Percentiles rank a stretch among this genome's conserved stretches.
phyloP scores from a whole-genome alignment of 2,888 invertebrate genomes.

The Orthosia cruda region DNA sequence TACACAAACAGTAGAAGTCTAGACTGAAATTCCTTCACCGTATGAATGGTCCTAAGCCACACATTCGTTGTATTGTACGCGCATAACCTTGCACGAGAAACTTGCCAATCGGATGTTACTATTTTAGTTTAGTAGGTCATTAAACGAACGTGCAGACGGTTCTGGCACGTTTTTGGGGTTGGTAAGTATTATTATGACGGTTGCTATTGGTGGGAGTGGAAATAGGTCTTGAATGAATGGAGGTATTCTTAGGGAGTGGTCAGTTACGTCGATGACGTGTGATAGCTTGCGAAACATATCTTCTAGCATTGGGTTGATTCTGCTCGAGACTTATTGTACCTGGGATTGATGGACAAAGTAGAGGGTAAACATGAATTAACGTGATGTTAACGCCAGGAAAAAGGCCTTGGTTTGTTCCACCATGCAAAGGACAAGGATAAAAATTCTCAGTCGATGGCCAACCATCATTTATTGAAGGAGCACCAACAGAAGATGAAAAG shows the following conservation, averaged over 20 bases:
- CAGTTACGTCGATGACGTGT: constrained; percentile 2
- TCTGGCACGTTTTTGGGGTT: constrained; percentile 59
- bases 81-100: constrained; percentile 79
- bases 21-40: constrained; percentile 54
- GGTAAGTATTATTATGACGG: constrained; percentile 49
- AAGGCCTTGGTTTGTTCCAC: background rate
- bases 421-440: background rate
- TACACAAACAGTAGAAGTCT: constrained; percentile 48
- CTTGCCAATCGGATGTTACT: constrained; percentile 83
- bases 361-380: background rate
- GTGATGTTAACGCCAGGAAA: background rate
- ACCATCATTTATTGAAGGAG: background rate
- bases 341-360: constrained; percentile 9
- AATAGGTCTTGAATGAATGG: constrained; percentile 26
- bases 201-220: constrained; percentile 11
- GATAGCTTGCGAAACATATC: background rate
- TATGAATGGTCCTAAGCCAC: constrained; percentile 73
- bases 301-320: background rate
- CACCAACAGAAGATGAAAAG: background rate
- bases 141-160: constrained; percentile 76
- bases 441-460: background rate
- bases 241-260: constrained; percentile 3
- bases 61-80: constrained; percentile 76
- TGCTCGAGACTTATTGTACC: background rate
- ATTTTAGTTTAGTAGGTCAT: constrained; percentile 87